Percentiles rank a stretch among this genome's conserved stretches.
phyloP scores from a whole-genome alignment of 2,888 invertebrate genomes.

The Diarsia brunnea region DNA sequence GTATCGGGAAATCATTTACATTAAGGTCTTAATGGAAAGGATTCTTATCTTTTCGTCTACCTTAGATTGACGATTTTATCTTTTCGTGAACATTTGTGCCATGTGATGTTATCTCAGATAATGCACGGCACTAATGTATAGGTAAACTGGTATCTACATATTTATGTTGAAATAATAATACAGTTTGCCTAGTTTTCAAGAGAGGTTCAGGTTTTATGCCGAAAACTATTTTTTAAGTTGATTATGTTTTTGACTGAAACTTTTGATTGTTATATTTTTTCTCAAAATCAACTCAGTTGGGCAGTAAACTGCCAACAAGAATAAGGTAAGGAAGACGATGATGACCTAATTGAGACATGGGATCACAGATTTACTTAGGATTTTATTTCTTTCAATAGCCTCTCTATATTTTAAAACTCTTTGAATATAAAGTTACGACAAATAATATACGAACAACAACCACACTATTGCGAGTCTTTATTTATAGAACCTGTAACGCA shows the following conservation, averaged over 20 bases:
- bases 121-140: neutral
- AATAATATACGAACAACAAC: neutral
- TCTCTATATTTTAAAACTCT: neutral
- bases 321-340: too few relatives aligned
- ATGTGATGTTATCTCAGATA: neutral
- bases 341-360: neutral
- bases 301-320: neutral
- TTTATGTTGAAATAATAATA: neutral
- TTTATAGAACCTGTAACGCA: neutral
- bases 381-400: too few relatives aligned
- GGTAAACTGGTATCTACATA: neutral
- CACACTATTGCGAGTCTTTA: neutral
- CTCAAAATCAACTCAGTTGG: neutral
- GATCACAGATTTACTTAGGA: neutral
- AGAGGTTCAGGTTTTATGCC: neutral
- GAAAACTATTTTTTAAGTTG: neutral
- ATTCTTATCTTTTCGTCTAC: neutral
- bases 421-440: neutral
- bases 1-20: constrained; percentile 37
- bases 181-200: neutral
- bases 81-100: neutral
- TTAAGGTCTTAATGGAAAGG: constrained; percentile 10
- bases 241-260: neutral
- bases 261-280: neutral
- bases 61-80: neutral